phyloP scores from a whole-genome alignment of 2,888 invertebrate genomes.

The Pteria penguin region DNA sequence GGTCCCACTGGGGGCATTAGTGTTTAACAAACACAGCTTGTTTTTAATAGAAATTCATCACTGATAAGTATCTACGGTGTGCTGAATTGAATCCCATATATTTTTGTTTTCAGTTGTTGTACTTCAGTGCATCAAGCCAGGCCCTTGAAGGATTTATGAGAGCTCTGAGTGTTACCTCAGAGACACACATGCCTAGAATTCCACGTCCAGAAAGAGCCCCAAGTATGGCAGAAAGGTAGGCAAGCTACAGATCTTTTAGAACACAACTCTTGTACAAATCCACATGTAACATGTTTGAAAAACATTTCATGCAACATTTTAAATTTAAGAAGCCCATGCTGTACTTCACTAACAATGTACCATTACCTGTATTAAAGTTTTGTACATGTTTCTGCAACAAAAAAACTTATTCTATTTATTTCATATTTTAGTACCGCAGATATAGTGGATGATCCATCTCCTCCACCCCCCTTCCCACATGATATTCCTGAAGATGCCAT shows the following conservation, averaged over 20 bases:
- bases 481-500: constrained; percentile 73
- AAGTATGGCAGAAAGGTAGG: constrained; percentile 40
- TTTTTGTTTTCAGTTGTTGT: constrained; percentile 70
- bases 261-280: no score
- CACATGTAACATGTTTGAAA: no score
- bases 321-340: no score
- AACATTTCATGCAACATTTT: no score
- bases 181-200: constrained; percentile 74
- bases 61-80: no score
- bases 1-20: no score
- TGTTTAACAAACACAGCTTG: no score
- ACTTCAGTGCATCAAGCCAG: constrained; percentile 74
- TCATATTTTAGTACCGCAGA: constrained; percentile 44
- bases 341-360: no score
- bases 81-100: no score
- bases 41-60: no score
- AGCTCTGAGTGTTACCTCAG: constrained; percentile 77
- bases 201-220: constrained; percentile 53
- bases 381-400: not conserved
- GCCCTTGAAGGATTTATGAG: constrained; percentile 78
- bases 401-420: not conserved
- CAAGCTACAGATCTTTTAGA: no score
- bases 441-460: constrained; percentile 55
- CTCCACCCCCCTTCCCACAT: constrained; percentile 60
- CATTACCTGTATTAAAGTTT: not conserved